Base-by-base conservation (phyloP, 2,797 vertebrate genomes). In the Chaenodraco wilsoni region DNA sequence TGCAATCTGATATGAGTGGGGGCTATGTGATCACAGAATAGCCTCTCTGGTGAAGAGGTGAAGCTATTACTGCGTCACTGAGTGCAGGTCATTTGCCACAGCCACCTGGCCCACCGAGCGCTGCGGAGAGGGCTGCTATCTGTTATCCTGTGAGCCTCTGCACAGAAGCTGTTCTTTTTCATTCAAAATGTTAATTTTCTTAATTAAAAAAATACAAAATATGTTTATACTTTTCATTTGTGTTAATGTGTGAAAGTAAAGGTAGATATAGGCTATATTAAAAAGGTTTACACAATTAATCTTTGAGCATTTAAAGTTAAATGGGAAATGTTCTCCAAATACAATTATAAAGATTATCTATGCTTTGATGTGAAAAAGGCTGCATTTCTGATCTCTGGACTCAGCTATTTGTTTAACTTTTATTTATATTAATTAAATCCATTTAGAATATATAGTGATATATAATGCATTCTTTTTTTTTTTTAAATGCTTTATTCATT, bases 1-100 rank as follows among this genome's bases (percentile, higher is more conserved):
- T 89, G 85, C 85, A 88, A 81, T 87, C 87, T 74, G 84, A 91
- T 84, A 85, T 88, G 82, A 87, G 87, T 86, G 83, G 83, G 65
- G 82, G 74, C 54, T 81, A 55, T 85, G 83, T 83, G 81, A 85
- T 90, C 81, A 85, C 76, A 84, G 79, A 89, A 82, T 80, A 82
- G 84, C 75, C 76, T 89, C 70, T 89, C 77, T 84, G 79, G 82
- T 84, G 85, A 91, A 89, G 86, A 74, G 89, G 85, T 87, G 85
- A 87, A 87, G 87, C 87, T 89, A 85, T 90, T 89, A 85, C 77
- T 78, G 72, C 83, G 70, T 78, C 84, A 74, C 54, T 82, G 81
- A 88, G 75, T 84, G 86, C 78, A 77, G 84, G 89, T 87, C 87
- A 84, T 87, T 90, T 91, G 69, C 88, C 79, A 82, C 79, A 77